Evolutionary conservation across 1,140 invertebrate species (phyloP), one percentile per base, ranked within the genome.

Genomic region (Calephelis virginiensis): DNA sequence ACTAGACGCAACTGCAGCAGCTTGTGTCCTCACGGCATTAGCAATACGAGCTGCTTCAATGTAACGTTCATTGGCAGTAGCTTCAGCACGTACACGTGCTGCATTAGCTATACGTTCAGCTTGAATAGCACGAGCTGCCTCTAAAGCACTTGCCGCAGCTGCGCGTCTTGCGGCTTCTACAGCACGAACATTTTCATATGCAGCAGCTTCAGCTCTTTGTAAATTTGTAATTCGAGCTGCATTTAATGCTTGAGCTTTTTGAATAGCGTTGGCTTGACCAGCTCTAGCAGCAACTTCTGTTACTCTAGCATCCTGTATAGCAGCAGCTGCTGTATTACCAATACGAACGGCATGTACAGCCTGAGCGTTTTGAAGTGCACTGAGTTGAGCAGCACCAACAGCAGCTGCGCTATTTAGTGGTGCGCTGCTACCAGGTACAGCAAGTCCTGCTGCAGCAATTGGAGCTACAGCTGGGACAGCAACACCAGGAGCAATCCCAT

Each of bases 321-420:
- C 87, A 56, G 83, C 83, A 8, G 81, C 81, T 63, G 87, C 87
- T 0, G 87, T 77, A 71, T 88, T 87, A 13, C 76, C 83, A 50
- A 90, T 88, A 40, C 86, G 78, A 5, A 84, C 77, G n/a, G 81
- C 88, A 11, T 82, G 86, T 0, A 81, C 86, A 37, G 88, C 88
- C 63, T 90, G 87, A n/a, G 87, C 87, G 68, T 90, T 89, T 56
- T 90, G 88, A 69, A 90, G 88, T 48, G 88, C 85, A 37, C 82
- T 85, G 13, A 89, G 80, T 63, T 89, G 88, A 61, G 88, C 83
- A 1, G 84, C 86, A 11, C 86, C 83, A 5, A 78, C 88, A 14
- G 86, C 82, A 13, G 74, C 86, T 40, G 86, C 88, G 48, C 78
- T 85, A 68, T 87, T 89, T 17, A 90, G 71, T 7, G 81, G 80